A percentile compares a stretch with the other conserved stretches of the same genome.
phyloP scores from a whole-genome alignment of 1,140 invertebrate species.

The Drosophila ogumai region DNA sequence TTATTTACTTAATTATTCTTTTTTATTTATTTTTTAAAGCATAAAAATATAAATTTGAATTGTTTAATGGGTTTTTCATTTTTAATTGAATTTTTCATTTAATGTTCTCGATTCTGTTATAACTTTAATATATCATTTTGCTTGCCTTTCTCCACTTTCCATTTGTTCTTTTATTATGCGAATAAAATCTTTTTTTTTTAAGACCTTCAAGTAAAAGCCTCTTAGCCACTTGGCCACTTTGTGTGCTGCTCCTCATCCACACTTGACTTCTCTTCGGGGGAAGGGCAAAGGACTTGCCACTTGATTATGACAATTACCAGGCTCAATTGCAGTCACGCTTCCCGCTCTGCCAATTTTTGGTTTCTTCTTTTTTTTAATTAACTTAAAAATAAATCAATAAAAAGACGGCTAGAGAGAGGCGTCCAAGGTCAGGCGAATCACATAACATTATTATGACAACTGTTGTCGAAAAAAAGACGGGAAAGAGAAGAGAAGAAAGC shows the following conservation, averaged over 20 bases:
- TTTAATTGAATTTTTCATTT: neutral
- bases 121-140: neutral
- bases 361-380: slow-evolving; percentile 63
- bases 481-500: neutral
- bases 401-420: slow-evolving; percentile 22
- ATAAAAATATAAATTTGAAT: too few species aligned
- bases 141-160: rapidly evolving
- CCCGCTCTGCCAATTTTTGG: slow-evolving; percentile 6
- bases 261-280: neutral
- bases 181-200: neutral
- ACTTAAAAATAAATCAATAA: slow-evolving; percentile 76
- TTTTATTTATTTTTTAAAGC: too few species aligned
- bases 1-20: too few species aligned
- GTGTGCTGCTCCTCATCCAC: slow-evolving; percentile 4
- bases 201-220: slow-evolving; percentile 1
- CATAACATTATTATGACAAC: slow-evolving; percentile 73
- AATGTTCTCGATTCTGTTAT: neutral
- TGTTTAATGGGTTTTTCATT: too few species aligned
- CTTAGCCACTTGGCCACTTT: slow-evolving; percentile 21
- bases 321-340: slow-evolving; percentile 43
- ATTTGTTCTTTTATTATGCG: neutral
- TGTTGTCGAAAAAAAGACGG: slow-evolving; percentile 18
- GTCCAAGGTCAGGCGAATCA: slow-evolving; percentile 59
- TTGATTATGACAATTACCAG: slow-evolving; percentile 63
- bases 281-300: slow-evolving; percentile 5